Percentiles rank a stretch among this genome's conserved stretches.
Evolutionary conservation across 2,113 vertebrate genomes (phyloP).

Genomic region (Rhinoptilus africanus): DNA sequence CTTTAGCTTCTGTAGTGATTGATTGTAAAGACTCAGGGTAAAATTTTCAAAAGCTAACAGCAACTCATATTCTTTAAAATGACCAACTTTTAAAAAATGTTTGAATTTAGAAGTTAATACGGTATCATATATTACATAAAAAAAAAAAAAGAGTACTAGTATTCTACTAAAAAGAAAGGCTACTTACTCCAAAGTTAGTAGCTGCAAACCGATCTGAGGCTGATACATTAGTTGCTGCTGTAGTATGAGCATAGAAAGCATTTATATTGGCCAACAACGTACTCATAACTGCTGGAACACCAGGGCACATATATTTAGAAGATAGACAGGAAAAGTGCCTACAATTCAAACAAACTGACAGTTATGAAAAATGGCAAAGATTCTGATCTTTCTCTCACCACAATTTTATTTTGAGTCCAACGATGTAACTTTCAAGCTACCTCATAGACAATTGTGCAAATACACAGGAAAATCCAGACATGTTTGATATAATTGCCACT

Average conservation of each 20-base stretch:
- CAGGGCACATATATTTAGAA: constrained; percentile 97
- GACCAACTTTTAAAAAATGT: neutral
- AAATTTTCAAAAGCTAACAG: neutral
- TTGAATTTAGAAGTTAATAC: neutral
- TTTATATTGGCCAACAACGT: constrained; percentile 96
- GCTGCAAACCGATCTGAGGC: constrained; percentile 96
- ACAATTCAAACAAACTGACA: constrained; percentile 41
- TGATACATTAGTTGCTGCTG: constrained; percentile 91
- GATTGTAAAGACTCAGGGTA: neutral
- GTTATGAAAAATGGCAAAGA: neutral
- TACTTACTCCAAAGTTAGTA: constrained; percentile 95
- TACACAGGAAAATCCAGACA: neutral
- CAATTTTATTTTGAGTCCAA: neutral
- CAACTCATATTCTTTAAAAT: neutral
- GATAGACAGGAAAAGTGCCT: constrained; percentile 98
- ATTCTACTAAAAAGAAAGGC: neutral
- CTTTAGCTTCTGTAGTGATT: neutral
- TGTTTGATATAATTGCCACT: neutral
- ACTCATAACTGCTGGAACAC: constrained; percentile 97
- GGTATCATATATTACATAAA: neutral
- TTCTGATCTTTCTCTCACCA: neutral
- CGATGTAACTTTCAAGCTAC: neutral
- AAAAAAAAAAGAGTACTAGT: too few species aligned
- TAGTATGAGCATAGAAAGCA: constrained; percentile 96
- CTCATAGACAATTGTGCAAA: neutral